phyloP scores from a whole-genome alignment of 2,113 vertebrate species.

The Datnioides undecimradiatus region DNA sequence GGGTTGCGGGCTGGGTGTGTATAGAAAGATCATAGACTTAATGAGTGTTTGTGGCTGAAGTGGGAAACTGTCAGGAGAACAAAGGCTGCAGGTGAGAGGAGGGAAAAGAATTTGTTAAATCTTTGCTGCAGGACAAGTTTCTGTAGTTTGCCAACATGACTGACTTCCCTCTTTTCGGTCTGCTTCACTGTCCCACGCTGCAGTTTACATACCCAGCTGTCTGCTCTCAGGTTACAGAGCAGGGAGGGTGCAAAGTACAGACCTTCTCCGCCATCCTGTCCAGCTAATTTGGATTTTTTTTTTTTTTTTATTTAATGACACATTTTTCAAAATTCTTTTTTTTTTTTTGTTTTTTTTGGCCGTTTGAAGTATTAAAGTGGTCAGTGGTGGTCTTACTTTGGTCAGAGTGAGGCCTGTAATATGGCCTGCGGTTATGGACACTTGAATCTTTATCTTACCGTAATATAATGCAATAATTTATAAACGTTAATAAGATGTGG shows the following conservation, averaged over 20 bases:
- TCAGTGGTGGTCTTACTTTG: conserved; percentile 3
- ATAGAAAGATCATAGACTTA: not conserved
- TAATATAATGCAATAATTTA: conserved; percentile 65
- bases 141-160: not conserved
- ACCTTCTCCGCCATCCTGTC: not conserved
- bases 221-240: conserved; percentile 1
- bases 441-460: conserved; percentile 36
- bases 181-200: not conserved
- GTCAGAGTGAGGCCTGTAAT: not conserved
- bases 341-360: not conserved
- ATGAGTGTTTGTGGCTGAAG: not conserved
- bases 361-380: conserved; percentile 5
- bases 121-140: not conserved
- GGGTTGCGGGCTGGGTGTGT: conserved; percentile 34
- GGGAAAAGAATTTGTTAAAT: not conserved
- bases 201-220: not conserved
- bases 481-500: conserved; percentile 23
- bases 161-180: not conserved
- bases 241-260: not conserved
- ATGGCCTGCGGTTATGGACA: conserved; percentile 17
- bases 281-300: not conserved
- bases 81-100: not conserved
- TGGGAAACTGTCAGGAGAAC: not conserved
- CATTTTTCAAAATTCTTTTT: not conserved
- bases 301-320: not conserved